Conservation (phyloP, 2,797 vertebrate genomes). For the Babyrousa celebensis region DNA sequence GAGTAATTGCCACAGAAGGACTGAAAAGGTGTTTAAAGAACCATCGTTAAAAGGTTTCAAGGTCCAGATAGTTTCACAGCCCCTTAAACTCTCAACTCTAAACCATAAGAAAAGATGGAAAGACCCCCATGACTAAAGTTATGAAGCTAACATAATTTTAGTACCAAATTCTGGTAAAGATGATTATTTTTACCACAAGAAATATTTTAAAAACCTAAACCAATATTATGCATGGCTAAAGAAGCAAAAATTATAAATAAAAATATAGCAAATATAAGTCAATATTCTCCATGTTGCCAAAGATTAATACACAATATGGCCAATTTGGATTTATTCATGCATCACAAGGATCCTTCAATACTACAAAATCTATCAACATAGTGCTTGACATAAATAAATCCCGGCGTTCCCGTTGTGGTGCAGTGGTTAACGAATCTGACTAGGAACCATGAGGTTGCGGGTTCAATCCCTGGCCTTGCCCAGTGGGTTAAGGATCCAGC, state of each 20-base stretch:
- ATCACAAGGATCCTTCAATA: not conserved
- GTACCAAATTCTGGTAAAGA: not conserved
- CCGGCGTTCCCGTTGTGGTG: no score
- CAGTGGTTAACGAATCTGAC: no score
- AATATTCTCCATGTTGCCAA: not conserved
- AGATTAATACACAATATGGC: not conserved
- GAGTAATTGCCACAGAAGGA: not conserved
- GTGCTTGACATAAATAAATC: not conserved
- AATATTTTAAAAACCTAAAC: not conserved
- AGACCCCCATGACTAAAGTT: not conserved
- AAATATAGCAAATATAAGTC: not conserved
- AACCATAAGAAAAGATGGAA: not conserved
- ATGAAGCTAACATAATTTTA: not conserved
- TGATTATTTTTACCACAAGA: not conserved
- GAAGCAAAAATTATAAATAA: not conserved
- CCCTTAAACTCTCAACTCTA: not conserved
- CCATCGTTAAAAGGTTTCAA: not conserved
- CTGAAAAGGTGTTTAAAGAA: not conserved
- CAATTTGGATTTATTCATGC: not conserved
- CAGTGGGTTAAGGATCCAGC: no score
- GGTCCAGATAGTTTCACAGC: not conserved
- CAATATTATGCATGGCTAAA: not conserved
- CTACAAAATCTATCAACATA: not conserved
- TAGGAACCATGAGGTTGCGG: no score
- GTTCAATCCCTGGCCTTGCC: no score